These are phyloP conservation scores for Trematomus loennbergii DNA, from an alignment of 2,113 vertebrate species.

Conservation along the genomic window DNA sequence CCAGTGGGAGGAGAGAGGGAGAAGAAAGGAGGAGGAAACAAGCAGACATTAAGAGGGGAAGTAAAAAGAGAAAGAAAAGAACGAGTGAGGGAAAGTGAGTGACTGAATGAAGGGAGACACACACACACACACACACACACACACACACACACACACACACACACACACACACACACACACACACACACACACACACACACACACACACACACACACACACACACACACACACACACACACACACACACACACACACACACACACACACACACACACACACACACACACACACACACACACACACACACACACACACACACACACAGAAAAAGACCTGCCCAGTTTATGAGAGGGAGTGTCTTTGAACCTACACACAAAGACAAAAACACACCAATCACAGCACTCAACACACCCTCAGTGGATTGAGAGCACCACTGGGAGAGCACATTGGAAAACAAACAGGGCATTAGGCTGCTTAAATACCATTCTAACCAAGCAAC, in stretches of 20 bases:
- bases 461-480: slow-evolving; percentile 74
- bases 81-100: slow-evolving; percentile 68
- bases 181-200: slow-evolving; percentile 26
- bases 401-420: slow-evolving; percentile 65
- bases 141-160: not conserved
- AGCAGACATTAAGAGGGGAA: slow-evolving; percentile 71
- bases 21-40: slow-evolving; percentile 67
- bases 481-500: slow-evolving; percentile 55
- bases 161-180: slow-evolving; percentile 8
- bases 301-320: not conserved
- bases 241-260: slow-evolving; percentile 10
- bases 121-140: slow-evolving; percentile 19
- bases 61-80: slow-evolving; percentile 67
- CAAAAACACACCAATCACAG: slow-evolving; percentile 67
- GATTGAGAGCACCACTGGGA: slow-evolving; percentile 62
- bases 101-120: slow-evolving; percentile 52
- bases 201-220: slow-evolving; percentile 48
- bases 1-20: slow-evolving; percentile 66
- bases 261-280: slow-evolving; percentile 15
- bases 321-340: slow-evolving; percentile 52
- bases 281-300: slow-evolving; percentile 44
- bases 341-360: slow-evolving; percentile 64
- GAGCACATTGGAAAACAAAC: slow-evolving; percentile 77
- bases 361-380: slow-evolving; percentile 47
- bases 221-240: slow-evolving; percentile 9